Evolutionary conservation across 2,113 vertebrate genomes (phyloP).

Genomic region (Bothrops jararaca): DNA sequence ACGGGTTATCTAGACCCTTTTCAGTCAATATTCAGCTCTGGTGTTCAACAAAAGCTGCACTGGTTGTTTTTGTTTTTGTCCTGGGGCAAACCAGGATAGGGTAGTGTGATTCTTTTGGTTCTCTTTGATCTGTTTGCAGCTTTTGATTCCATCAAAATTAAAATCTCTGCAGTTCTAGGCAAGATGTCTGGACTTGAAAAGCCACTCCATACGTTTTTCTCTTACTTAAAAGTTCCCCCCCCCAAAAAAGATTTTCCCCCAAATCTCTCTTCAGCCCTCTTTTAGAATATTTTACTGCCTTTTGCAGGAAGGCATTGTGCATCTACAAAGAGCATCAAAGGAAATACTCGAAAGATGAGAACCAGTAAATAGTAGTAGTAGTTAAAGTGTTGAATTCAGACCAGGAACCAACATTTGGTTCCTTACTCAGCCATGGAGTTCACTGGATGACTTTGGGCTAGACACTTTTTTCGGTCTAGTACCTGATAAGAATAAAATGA

Average conservation of each 20-base stretch:
- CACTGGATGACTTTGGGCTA: neutral
- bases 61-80: neutral
- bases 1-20: neutral
- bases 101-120: neutral
- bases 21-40: neutral
- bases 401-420: neutral
- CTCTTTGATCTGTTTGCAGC: neutral
- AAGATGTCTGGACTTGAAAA: neutral
- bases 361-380: too few relatives aligned
- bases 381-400: too few relatives aligned
- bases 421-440: neutral
- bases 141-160: neutral
- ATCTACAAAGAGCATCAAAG: neutral
- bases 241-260: neutral
- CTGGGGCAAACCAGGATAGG: neutral
- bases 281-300: neutral
- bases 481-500: neutral
- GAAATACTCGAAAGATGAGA: too few relatives aligned
- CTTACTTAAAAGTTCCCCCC: neutral
- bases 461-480: neutral
- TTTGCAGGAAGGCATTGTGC: neutral
- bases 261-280: neutral
- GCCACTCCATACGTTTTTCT: neutral
- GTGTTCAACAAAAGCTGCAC: neutral
- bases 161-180: neutral